Base-by-base conservation (phyloP, 1,140 invertebrate species). In the Apis laboriosa region DNA sequence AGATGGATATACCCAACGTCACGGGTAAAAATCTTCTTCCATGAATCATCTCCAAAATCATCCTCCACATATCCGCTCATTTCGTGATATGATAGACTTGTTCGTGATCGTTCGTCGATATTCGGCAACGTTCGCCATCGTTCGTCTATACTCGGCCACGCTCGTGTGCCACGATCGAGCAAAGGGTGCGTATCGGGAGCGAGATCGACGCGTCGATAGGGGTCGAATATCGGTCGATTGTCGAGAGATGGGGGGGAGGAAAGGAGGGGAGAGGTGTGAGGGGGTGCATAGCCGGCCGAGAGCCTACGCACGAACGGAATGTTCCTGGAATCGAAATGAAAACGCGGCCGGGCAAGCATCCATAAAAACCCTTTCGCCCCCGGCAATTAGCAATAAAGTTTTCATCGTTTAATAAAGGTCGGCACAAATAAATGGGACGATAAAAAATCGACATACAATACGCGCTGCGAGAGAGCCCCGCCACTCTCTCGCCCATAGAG, bases 381-480 rank as follows among this genome's bases (percentile, higher is more conserved):
- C 89, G 90, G 92, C 92, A 93, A 93, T 93, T 92, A 92, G 92
- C 92, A 93, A 92, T 93, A 93, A 93, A 92, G 88, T 92, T 92
- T 92, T 92, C 92, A 92, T 93, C 92, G 92, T 93, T 93, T 92
- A 92, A 93, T 93, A 92, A 92, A 93, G 91, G 91, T 90, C 88
- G 90, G 91, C 89, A 91, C 88, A 92, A 91, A 92, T 92, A 92
- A 92, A 92, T 92, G 91, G 88, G 83, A 89, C 90, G 90, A 92
- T 92, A 92, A 92, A 92, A 92, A 93, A 92, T 92, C 90, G 88
- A 86, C 88, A 84, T 90, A 90, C 91, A 91, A 91, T 91, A 89
- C 89, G 85, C 84, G 84, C 82, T 88, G 85, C 84, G 84, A 82
- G 84, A 72, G 80, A 75, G 72, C 63, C 61, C 73, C 71, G 60